phyloP scores from a whole-genome alignment of 2,113 vertebrate species.

The Beaufortia kweichowensis region DNA sequence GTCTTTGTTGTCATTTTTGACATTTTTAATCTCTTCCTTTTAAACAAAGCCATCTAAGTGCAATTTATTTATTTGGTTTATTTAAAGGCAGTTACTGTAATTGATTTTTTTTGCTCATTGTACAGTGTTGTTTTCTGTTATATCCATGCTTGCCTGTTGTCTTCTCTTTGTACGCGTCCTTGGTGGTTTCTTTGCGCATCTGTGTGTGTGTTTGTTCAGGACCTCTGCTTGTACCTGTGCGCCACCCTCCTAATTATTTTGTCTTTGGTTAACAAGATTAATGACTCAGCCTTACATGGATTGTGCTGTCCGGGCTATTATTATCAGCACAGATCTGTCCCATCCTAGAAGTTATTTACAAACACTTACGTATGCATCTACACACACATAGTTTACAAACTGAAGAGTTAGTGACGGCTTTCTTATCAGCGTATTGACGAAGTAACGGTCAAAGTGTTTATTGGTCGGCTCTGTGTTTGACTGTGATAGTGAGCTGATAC shows the following conservation, averaged over 20 bases:
- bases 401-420: not conserved
- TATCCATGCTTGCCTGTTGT: too few species aligned
- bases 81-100: too few species aligned
- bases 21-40: too few species aligned
- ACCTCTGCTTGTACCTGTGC: slow-evolving; percentile 55
- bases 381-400: slow-evolving; percentile 40
- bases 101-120: too few species aligned
- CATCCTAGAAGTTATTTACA: slow-evolving; percentile 3
- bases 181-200: slow-evolving; percentile 20
- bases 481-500: slow-evolving; percentile 22
- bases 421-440: slow-evolving; percentile 35
- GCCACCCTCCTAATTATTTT: slow-evolving; percentile 68
- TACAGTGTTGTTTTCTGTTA: too few species aligned
- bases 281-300: slow-evolving; percentile 61
- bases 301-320: slow-evolving; percentile 61
- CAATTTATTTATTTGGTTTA: too few species aligned
- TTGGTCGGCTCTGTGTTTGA: slow-evolving; percentile 49
- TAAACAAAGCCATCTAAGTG: too few species aligned
- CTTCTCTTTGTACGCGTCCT: too few species aligned
- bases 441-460: slow-evolving; percentile 48
- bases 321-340: slow-evolving; percentile 57
- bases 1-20: too few species aligned
- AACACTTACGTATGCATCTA: not conserved
- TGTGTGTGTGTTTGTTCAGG: slow-evolving; percentile 17
- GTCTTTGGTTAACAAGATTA: slow-evolving; percentile 67